phyloP scores from a whole-genome alignment of 2,797 vertebrate species.

The Gallinago nigripennis region DNA sequence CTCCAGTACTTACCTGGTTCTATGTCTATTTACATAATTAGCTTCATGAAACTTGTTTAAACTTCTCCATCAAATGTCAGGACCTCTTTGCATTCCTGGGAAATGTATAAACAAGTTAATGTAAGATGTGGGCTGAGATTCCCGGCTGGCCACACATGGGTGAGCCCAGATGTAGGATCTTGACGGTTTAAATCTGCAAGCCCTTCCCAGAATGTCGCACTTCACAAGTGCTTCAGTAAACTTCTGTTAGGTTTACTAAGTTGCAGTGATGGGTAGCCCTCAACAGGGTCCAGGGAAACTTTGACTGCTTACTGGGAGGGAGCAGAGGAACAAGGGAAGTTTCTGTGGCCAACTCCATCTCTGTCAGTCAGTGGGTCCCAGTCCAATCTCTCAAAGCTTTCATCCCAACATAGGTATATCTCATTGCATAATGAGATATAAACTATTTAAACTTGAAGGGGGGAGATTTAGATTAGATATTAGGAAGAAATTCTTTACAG shows the following conservation, averaged over 20 bases:
- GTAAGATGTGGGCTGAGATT: background rate
- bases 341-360: background rate
- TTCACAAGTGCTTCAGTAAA: background rate
- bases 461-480: too few species aligned
- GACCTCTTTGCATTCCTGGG: background rate
- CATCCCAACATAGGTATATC: background rate
- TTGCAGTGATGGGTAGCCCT: background rate
- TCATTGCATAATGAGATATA: background rate
- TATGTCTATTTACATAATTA: background rate
- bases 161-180: background rate
- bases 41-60: background rate
- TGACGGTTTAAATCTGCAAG: background rate
- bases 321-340: background rate
- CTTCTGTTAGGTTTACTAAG: background rate
- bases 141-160: background rate
- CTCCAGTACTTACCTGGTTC: background rate
- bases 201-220: background rate
- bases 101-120: background rate
- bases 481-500: too few species aligned
- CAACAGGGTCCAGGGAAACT: background rate
- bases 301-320: background rate
- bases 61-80: background rate
- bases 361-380: accelerated
- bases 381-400: background rate
- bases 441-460: too few species aligned